Base-by-base conservation (phyloP, 2,888 invertebrate species). In the Pecten maximus region DNA sequence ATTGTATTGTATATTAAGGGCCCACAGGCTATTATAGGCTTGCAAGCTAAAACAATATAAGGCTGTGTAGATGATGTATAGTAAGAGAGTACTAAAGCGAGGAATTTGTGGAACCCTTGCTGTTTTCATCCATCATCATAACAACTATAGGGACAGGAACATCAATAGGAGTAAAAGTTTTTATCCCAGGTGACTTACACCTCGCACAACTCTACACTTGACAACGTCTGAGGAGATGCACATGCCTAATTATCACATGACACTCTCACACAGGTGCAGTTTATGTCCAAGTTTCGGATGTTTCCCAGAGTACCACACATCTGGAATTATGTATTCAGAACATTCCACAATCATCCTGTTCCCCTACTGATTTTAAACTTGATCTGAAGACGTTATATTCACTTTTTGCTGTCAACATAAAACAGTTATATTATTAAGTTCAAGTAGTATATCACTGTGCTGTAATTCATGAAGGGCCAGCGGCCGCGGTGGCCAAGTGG, bases 201-300 rank as follows among this genome's bases (percentile, higher is more conserved):
- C 60, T 60, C 60, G 23, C 60, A 60, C 60, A 8, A n/a, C n/a
- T n/a, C 23, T n/a, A 23, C 74, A 74, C 74, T 74, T 74, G 74
- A 35, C 19, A 23, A 35, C 74, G 35, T 28, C 0, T 74, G 28
- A 74, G 74, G 74, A 74, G 74, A 35, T 74, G 35, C 74, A 74
- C 74, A 74, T 74, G 74, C 28, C 74, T 74, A 74, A 74, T 74
- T 28, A 74, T 8, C 74, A 74, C 74, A 74, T 28, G 74, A 74
- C 74, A 74, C 74, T 74, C 74, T 74, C 0, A 28, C 74, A 74
- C 74, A 74, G 74, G 74, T 74, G 74, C 74, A 28, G 74, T 35
- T 54, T 54, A 54, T 74, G 74, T 74, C 28, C 35, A 28, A 35
- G 28, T 74, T 74, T 74, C 15, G 60, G 8, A 6, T 60, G n/a